Percentiles rank a stretch among this genome's conserved stretches.
These are phyloP conservation scores for Gasterosteus aculeatus DNA, from an alignment of 2,113 vertebrate species.

Conservation along the genomic window DNA sequence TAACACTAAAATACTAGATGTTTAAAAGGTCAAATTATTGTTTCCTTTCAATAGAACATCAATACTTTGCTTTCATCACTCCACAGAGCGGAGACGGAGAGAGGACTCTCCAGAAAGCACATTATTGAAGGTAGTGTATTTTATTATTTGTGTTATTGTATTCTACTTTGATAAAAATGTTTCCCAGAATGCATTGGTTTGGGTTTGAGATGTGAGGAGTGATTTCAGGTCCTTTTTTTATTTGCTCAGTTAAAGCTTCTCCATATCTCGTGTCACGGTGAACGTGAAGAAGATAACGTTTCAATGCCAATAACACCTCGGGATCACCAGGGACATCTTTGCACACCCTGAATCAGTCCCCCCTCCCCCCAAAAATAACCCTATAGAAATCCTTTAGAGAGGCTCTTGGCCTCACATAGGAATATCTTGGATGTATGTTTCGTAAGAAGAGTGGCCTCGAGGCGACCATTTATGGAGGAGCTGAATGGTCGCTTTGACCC, in stretches of 20 bases:
- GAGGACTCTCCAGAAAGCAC: conserved; percentile 92
- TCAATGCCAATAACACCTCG: neutral
- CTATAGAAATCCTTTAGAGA: conserved; percentile 11
- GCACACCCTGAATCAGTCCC: conserved; percentile 12
- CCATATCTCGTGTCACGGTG: conserved; percentile 3
- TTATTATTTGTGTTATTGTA: neutral
- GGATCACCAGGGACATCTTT: conserved; percentile 8
- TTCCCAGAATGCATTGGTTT: conserved; percentile 4
- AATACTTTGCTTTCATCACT: conserved; percentile 39
- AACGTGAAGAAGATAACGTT: neutral
- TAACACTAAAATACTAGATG: neutral
- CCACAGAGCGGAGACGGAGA: conserved; percentile 90
- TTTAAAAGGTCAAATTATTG: neutral
- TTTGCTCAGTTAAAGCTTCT: conserved; percentile 9
- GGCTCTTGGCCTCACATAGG: neutral
- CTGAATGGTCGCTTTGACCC: conserved; percentile 30
- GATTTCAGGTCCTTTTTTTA: conserved; percentile 7
- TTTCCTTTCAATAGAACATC: conserved; percentile 14
- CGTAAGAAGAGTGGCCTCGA: conserved; percentile 9
- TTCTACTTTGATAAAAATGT: neutral
- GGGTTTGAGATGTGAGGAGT: conserved; percentile 14
- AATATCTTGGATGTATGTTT: conserved; percentile 38
- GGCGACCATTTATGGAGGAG: conserved; percentile 36
- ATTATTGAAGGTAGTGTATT: conserved; percentile 88
- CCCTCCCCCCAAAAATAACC: conserved; percentile 8